Percentiles rank a stretch among this genome's conserved stretches.
Conservation (phyloP, 2,888 invertebrate genomes). For the Microplitis manilae region DNA sequence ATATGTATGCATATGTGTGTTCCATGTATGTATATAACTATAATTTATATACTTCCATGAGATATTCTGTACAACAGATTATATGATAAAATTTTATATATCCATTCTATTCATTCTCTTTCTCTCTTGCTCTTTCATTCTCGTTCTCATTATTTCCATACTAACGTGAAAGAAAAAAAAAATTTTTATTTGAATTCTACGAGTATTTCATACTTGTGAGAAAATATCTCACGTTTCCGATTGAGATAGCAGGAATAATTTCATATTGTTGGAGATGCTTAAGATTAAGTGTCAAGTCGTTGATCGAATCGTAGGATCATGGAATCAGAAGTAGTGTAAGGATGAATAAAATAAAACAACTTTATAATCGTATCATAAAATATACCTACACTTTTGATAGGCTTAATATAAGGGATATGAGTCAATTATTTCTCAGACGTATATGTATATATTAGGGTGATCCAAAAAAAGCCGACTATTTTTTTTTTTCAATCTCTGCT, state of each 20-base stretch:
- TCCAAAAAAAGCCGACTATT: no score
- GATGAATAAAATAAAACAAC: not conserved
- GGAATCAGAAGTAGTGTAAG: not conserved
- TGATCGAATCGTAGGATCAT: constrained; percentile 16
- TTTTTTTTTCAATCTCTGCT: no score
- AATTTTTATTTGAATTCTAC: not conserved
- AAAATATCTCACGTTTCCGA: constrained; percentile 5
- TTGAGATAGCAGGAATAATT: constrained; percentile 9
- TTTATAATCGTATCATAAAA: not conserved
- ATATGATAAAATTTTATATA: constrained; percentile 11
- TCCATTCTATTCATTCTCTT: not conserved
- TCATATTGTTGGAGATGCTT: not conserved
- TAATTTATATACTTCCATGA: not conserved
- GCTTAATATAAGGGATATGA: not conserved
- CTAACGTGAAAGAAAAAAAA: not conserved
- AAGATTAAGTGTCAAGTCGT: constrained; percentile 11
- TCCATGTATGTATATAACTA: constrained; percentile 11
- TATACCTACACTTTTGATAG: no score
- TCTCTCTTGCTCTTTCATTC: not conserved
- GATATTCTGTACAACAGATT: constrained; percentile 20
- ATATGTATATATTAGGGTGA: no score
- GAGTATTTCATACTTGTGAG: not conserved
- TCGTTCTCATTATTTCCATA: not conserved
- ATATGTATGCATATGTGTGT: constrained; percentile 15
- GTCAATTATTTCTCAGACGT: no score